These are phyloP conservation scores for Hemiprocne comata DNA, from an alignment of 2,113 vertebrate species.

Conservation along the genomic window DNA sequence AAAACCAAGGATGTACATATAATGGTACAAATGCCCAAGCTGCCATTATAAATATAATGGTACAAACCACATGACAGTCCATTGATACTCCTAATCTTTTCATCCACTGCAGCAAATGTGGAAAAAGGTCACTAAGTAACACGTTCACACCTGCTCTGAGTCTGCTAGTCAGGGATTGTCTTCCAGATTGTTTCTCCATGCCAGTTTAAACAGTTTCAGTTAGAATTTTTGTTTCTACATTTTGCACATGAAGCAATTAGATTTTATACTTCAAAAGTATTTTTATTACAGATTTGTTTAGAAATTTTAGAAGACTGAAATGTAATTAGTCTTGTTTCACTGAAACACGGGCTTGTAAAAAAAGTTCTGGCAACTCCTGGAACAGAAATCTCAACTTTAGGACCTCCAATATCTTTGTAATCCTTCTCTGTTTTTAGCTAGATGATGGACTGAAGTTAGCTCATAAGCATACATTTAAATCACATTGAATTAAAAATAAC, in stretches of 20 bases:
- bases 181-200: not conserved
- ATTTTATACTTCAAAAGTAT: not conserved
- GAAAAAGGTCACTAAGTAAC: not conserved
- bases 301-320: not conserved
- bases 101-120: not conserved
- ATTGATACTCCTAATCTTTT: not conserved
- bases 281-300: not conserved
- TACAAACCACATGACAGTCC: not conserved
- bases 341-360: not conserved
- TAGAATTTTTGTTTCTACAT: not conserved
- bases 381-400: not conserved
- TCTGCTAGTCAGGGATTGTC: not conserved
- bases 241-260: not conserved
- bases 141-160: not conserved
- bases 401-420: not conserved
- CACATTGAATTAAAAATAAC: not conserved
- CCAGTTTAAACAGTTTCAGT: not conserved
- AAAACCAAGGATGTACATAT: accelerated
- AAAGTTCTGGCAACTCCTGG: not conserved
- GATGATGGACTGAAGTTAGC: not conserved
- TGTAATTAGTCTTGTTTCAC: not conserved
- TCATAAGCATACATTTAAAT: not conserved
- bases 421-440: not conserved
- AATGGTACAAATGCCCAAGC: not conserved
- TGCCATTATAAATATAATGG: not conserved